Evolutionary conservation across 2,113 vertebrate species (phyloP).

Genomic region (Neomonachus schauinslandi): DNA sequence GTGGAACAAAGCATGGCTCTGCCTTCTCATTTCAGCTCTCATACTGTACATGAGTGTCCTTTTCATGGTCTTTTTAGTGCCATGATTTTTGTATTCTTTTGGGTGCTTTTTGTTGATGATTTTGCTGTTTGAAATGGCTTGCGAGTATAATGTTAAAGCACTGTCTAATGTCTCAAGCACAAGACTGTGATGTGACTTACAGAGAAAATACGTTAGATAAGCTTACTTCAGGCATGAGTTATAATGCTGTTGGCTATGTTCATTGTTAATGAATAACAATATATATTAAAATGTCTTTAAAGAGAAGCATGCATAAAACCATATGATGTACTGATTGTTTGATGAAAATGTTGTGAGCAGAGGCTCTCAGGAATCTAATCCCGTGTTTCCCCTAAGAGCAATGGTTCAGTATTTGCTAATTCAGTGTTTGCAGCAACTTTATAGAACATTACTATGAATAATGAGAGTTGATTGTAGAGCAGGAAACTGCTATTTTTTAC

Average conservation of each 20-base stretch:
- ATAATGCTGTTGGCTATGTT: neutral
- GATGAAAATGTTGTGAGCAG: neutral
- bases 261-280: neutral
- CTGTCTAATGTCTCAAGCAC: neutral
- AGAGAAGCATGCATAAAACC: neutral
- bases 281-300: constrained; percentile 10
- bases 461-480: neutral
- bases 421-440: neutral
- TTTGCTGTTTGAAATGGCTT: neutral
- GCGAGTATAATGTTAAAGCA: neutral
- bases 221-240: constrained; percentile 8
- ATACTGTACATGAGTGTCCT: neutral
- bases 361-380: neutral
- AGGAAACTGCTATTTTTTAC: neutral
- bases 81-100: neutral
- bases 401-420: neutral
- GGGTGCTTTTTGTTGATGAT: neutral
- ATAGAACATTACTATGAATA: neutral
- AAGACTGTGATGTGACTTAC: neutral
- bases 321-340: neutral
- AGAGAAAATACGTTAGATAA: neutral
- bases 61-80: neutral
- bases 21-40: neutral
- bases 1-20: neutral
- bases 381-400: neutral